These are phyloP conservation scores for Mus spretus DNA, from an alignment of 2,797 vertebrate species.

Conservation along the genomic window DNA sequence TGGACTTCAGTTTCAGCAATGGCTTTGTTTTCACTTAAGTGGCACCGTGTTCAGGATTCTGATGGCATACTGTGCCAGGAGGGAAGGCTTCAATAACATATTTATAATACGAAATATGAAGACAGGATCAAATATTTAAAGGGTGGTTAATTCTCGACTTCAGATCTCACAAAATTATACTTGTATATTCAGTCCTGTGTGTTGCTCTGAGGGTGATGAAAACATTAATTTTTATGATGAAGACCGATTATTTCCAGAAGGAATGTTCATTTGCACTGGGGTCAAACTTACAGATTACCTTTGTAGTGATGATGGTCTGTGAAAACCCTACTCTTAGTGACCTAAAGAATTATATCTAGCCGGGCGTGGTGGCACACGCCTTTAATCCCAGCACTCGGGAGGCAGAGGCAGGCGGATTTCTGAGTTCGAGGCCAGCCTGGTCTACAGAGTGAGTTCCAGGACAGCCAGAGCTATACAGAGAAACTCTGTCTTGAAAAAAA, in stretches of 20 bases:
- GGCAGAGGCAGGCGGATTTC: no score
- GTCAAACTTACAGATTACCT: neutral
- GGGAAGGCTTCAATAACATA: conserved; percentile 48
- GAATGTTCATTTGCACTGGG: neutral
- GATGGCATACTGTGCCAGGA: conserved; percentile 36
- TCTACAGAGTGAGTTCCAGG: no score
- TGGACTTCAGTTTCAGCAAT: neutral
- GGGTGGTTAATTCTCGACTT: conserved; percentile 80
- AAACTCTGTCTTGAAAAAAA: no score
- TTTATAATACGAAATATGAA: conserved; percentile 74
- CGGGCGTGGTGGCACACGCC: no score
- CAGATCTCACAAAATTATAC: conserved; percentile 80
- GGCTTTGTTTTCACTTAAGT: conserved; percentile 65
- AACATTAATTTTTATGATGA: conserved; percentile 65
- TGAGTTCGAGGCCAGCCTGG: no score
- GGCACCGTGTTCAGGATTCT: conserved; percentile 34
- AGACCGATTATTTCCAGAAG: conserved; percentile 37
- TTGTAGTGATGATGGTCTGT: neutral
- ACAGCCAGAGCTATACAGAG: no score
- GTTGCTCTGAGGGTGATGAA: conserved; percentile 60
- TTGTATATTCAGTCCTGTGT: conserved; percentile 77
- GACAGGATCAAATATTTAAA: conserved; percentile 81
- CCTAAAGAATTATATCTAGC: neutral
- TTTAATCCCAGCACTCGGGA: no score
- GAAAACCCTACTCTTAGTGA: neutral